Percentiles rank a stretch among this genome's conserved stretches.
phyloP scores from a whole-genome alignment of 2,797 vertebrate species.

The Phataginus tetradactyla region DNA sequence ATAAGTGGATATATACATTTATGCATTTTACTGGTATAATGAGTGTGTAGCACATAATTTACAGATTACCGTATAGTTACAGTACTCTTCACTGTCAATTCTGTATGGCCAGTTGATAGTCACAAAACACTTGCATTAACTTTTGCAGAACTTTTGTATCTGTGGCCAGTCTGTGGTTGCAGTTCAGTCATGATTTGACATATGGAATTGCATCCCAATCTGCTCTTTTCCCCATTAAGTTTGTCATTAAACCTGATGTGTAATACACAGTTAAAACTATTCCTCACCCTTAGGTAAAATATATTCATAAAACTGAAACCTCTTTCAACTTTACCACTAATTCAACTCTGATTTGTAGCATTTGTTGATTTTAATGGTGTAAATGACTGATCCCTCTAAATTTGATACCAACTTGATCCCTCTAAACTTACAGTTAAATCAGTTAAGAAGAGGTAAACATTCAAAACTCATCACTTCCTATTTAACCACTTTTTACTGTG shows the following conservation, averaged over 20 bases:
- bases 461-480: neutral
- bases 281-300: neutral
- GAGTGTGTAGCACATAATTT: neutral
- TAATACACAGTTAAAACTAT: neutral
- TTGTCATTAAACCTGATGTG: neutral
- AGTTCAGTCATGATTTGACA: neutral
- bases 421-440: neutral
- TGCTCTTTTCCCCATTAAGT: neutral
- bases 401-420: neutral
- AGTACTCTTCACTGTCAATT: neutral
- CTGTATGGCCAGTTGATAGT: neutral
- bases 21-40: neutral
- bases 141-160: neutral
- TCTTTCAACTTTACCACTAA: neutral
- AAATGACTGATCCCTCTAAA: neutral
- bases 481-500: neutral
- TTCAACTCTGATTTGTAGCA: neutral
- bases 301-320: neutral
- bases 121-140: neutral
- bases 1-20: no score
- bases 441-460: neutral
- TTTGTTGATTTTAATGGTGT: neutral
- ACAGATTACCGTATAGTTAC: neutral
- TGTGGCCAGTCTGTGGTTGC: neutral
- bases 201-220: neutral